Evolutionary conservation across 2,113 vertebrate genomes (phyloP).

Genomic region (Fulmarus glacialis): DNA sequence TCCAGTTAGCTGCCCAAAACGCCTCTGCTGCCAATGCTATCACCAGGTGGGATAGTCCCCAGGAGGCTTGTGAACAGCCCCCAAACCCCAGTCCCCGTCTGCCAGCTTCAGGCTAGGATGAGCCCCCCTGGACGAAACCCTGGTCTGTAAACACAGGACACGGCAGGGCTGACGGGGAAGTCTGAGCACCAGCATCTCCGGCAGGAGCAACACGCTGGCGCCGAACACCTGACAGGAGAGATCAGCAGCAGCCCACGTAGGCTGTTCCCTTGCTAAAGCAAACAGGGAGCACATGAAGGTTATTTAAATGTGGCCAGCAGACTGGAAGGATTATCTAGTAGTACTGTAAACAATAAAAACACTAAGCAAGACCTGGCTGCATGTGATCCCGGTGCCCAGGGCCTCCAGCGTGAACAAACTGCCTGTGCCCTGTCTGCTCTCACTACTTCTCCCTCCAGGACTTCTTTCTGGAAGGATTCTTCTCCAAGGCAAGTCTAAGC

Average conservation of each 20-base stretch:
- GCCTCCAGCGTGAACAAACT: not conserved
- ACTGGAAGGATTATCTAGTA: not conserved
- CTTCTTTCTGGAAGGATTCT: not conserved
- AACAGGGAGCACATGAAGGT: not conserved
- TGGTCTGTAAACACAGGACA: not conserved
- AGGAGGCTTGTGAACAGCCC: not conserved
- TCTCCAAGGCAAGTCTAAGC: not conserved
- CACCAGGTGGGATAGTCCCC: not conserved
- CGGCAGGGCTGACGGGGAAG: not conserved
- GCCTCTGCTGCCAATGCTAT: not conserved
- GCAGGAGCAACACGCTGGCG: rapidly evolving
- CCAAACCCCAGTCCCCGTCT: not conserved
- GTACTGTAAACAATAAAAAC: not conserved
- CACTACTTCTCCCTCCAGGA: not conserved
- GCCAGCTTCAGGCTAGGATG: not conserved
- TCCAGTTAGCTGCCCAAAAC: no score
- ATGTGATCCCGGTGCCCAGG: not conserved
- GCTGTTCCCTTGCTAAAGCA: not conserved
- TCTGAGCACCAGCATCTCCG: not conserved
- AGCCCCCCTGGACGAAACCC: not conserved
- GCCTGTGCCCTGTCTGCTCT: not conserved
- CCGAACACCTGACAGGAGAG: not conserved
- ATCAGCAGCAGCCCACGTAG: not conserved
- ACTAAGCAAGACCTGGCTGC: not conserved
- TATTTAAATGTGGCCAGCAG: not conserved